Percentiles rank a stretch among this genome's conserved stretches.
phyloP scores from a whole-genome alignment of 1,140 invertebrate species.

The Vollenhovia emeryi region DNA sequence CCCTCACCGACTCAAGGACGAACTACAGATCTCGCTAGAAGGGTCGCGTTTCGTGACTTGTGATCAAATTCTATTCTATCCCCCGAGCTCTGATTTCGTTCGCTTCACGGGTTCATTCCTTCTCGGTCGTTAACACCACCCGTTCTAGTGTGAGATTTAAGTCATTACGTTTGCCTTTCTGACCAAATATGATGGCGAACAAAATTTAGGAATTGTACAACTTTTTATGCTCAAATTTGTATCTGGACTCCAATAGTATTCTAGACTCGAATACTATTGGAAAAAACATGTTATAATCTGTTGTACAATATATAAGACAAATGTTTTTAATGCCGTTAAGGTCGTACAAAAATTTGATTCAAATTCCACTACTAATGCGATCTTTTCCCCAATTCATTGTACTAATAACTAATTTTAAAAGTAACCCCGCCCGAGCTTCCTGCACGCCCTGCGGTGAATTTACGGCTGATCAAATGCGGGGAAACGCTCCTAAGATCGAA shows the following conservation, averaged over 20 bases:
- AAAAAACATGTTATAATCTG: background rate
- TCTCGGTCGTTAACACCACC: slow-evolving; percentile 35
- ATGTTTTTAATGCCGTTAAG: too few species aligned
- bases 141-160: slow-evolving; percentile 41
- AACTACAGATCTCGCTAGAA: slow-evolving; percentile 45
- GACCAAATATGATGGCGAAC: background rate
- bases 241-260: background rate
- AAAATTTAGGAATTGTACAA: background rate
- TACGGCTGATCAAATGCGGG: slow-evolving; percentile 37
- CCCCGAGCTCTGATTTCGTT: slow-evolving; percentile 24
- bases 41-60: slow-evolving; percentile 52
- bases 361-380: slow-evolving; percentile 4
- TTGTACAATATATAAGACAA: too few species aligned
- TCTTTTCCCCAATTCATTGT: slow-evolving; percentile 1
- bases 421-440: slow-evolving; percentile 3
- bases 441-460: background rate
- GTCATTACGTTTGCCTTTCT: slow-evolving; percentile 1
- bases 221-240: background rate
- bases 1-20: slow-evolving; percentile 61
- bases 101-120: slow-evolving; percentile 8
- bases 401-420: slow-evolving; percentile 32
- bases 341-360: background rate
- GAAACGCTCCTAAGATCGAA: slow-evolving; percentile 57
- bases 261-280: background rate
- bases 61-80: slow-evolving; percentile 43